Evolutionary conservation across 2,113 vertebrate genomes (phyloP).

Genomic region (Lagopus leucura): DNA sequence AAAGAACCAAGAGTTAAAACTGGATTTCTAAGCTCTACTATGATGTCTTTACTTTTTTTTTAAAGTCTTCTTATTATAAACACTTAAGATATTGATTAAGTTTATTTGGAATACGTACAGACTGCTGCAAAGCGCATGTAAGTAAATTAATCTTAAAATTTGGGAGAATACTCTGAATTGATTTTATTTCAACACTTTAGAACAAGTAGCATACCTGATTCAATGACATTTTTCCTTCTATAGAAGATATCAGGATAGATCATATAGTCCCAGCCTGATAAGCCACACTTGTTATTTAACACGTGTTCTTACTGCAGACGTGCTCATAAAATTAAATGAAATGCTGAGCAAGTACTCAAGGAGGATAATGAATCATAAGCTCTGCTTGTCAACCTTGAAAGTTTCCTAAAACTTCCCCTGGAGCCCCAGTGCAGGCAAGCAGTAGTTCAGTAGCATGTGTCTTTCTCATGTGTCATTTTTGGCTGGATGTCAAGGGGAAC

Average conservation of each 20-base stretch:
- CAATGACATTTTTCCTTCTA: background rate
- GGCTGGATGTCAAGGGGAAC: background rate
- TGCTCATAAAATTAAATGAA: background rate
- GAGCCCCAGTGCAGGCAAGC: background rate
- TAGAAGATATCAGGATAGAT: background rate
- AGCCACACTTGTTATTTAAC: accelerated
- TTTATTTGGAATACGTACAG: accelerated
- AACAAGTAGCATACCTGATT: background rate
- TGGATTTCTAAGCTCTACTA: accelerated
- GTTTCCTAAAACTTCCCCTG: background rate
- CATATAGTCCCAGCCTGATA: background rate
- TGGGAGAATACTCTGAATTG: background rate
- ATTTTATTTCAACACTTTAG: background rate
- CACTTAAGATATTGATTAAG: accelerated
- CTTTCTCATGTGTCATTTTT: background rate
- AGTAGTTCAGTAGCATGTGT: background rate
- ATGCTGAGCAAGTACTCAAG: background rate
- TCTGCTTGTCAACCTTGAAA: background rate
- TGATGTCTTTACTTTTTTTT: background rate
- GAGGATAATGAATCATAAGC: background rate
- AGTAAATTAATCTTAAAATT: background rate
- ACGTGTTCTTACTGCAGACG: background rate
- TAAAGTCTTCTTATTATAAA: background rate
- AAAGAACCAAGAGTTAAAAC: background rate
- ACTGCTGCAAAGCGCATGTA: background rate